phyloP scores from a whole-genome alignment of 2,888 invertebrate genomes.

The Reticulitermes lucifugus region DNA sequence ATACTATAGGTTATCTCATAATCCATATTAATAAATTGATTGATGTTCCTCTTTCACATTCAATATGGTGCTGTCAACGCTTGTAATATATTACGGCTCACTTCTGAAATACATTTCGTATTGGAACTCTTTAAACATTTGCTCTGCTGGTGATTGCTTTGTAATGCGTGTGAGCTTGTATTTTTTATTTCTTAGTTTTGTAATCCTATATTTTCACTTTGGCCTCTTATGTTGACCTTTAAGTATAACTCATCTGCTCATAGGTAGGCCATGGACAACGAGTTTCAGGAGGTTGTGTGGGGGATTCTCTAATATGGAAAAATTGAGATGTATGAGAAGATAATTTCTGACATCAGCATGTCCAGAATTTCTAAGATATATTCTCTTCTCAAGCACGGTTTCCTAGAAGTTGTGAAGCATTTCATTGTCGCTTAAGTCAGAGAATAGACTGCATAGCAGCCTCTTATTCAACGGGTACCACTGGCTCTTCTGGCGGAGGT shows the following conservation, averaged over 20 bases:
- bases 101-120: conserved; percentile 25
- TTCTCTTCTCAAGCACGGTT: no score
- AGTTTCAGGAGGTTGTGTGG: not conserved
- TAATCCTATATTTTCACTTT: conserved; percentile 15
- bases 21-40: conserved; percentile 43
- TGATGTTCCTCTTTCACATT: conserved; percentile 38
- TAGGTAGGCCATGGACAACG: not conserved
- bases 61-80: conserved; percentile 27
- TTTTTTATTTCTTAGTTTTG: not conserved
- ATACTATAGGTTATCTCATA: conserved; percentile 38
- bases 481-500: no score
- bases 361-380: no score
- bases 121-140: conserved; percentile 55
- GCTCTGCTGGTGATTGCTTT: conserved; percentile 20
- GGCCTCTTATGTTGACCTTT: conserved; percentile 1
- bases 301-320: not conserved
- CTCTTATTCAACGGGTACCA: no score
- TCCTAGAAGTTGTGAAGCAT: no score
- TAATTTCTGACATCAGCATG: not conserved
- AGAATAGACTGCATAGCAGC: no score
- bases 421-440: no score
- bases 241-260: not conserved
- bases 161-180: not conserved
- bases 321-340: not conserved
- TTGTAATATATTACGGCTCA: conserved; percentile 31